phyloP scores from a whole-genome alignment of 2,797 vertebrate genomes.

The Lepus townsendii region DNA sequence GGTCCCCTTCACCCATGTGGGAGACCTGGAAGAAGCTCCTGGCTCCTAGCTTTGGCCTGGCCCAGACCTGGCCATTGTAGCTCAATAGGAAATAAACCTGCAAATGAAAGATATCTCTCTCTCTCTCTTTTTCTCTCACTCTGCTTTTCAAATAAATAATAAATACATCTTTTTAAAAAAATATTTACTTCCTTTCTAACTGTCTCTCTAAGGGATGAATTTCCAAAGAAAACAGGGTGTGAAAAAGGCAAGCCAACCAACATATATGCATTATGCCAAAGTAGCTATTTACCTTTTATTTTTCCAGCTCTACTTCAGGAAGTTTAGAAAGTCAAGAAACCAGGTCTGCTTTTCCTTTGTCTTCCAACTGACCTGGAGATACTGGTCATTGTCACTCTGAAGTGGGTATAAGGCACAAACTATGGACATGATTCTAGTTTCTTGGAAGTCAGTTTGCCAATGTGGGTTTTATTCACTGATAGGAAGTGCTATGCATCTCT shows the following conservation, averaged over 20 bases:
- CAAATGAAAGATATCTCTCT: too few relatives aligned
- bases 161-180: too few relatives aligned
- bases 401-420: constrained; percentile 14
- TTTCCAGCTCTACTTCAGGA: not conserved
- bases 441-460: not conserved
- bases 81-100: too few relatives aligned
- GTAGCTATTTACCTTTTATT: not conserved
- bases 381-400: not conserved
- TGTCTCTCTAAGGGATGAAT: not conserved
- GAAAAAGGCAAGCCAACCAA: not conserved
- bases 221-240: constrained; percentile 5
- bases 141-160: too few relatives aligned
- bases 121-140: too few relatives aligned
- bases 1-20: too few relatives aligned
- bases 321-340: constrained; percentile 7
- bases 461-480: constrained; percentile 44
- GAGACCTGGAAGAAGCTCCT: too few relatives aligned
- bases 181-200: too few relatives aligned
- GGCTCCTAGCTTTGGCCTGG: too few relatives aligned
- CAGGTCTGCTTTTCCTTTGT: not conserved
- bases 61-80: too few relatives aligned
- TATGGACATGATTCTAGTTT: not conserved
- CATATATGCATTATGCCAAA: not conserved
- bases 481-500: not conserved
- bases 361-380: constrained; percentile 4